Evolutionary conservation across 2,113 vertebrate genomes (phyloP), one percentile per base, ranked within the genome.

Genomic region (Hipposideros armiger): DNA sequence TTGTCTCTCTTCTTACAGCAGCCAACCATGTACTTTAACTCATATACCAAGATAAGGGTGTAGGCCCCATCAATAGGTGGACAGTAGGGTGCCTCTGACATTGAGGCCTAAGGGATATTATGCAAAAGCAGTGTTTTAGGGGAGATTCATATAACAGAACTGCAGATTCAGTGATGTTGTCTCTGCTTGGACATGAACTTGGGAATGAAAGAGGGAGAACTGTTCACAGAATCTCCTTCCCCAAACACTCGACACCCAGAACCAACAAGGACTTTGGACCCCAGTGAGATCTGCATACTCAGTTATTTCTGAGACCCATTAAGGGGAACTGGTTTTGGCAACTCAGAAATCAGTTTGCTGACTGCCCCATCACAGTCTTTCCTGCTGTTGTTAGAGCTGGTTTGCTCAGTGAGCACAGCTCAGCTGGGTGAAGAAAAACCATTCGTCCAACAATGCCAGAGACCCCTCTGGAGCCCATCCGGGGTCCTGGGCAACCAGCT

Each of bases 181-280:
- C 90, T 69, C 77, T 36, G 30, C 72, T 70, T 82, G n/a, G 54
- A 95, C 66, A 93, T 24, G 28, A 90, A 72, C 22, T 19, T 56
- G 22, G 64, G 54, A 60, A 28, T 13, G 45, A 69, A 45, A 45
- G 77, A 36, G 70, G 7, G 20, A 47, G 56, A 47, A 20, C 19
- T 60, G 58, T 36, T 45, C 30, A 22, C n/a, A 73, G 17, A 56
- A 15, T 62, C 74, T 45, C 47, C 81, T n/a, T 82, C 52, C 77
- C 67, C 40, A 60, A 62, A 84, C 22, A 10, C 70, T 62, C 16
- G 9, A 26, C 40, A 62, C 66, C 74, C 89, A 26, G 76, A 56
- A 47, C 89, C 40, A 78, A 84, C 83, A 62, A n/a, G 83, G 78
- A 92, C 80, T 70, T 89, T 52, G 50, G n/a, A 58, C 72, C 64